A percentile compares a stretch with the other conserved stretches of the same genome.
These are phyloP conservation scores for Microctonus brassicae DNA, from an alignment of 2,888 invertebrate species.

Conservation along the genomic window DNA sequence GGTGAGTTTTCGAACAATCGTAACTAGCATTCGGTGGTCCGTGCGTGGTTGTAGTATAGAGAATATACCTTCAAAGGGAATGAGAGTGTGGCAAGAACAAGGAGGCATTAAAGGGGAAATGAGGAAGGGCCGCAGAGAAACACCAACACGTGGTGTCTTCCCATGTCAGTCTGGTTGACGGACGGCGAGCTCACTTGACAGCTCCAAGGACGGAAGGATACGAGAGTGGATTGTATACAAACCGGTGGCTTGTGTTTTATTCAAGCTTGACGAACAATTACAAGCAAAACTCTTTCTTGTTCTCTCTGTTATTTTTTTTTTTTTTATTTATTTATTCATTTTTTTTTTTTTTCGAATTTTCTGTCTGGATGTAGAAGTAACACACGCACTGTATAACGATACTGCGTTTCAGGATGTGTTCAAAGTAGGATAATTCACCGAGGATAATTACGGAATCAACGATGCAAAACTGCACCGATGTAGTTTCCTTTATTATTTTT, in stretches of 20 bases:
- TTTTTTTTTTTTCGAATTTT: background rate
- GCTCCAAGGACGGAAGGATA: slow-evolving; percentile 57
- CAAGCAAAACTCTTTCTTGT: slow-evolving; percentile 44
- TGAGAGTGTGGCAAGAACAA: slow-evolving; percentile 17
- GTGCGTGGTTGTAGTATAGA: slow-evolving; percentile 50
- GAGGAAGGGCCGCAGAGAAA: slow-evolving; percentile 19
- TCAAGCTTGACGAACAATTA: slow-evolving; percentile 69
- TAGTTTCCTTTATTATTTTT: slow-evolving; percentile 19
- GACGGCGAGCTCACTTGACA: slow-evolving; percentile 58
- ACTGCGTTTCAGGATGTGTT: slow-evolving; percentile 52
- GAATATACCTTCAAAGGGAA: slow-evolving; percentile 40
- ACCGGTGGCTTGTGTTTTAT: slow-evolving; percentile 69
- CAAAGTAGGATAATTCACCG: slow-evolving; percentile 32
- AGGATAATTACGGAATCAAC: slow-evolving; percentile 36
- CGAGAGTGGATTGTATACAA: slow-evolving; percentile 43
- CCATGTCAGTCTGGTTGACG: slow-evolving; percentile 70
- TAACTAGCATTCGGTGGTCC: slow-evolving; percentile 64
- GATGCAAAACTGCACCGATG: slow-evolving; percentile 33
- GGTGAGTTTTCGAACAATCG: slow-evolving; percentile 66
- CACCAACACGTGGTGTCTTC: slow-evolving; percentile 64
- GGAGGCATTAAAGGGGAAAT: background rate
- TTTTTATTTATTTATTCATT: background rate
- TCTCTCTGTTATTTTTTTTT: slow-evolving; percentile 10
- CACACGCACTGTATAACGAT: slow-evolving; percentile 50
- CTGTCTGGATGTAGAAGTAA: too few relatives aligned